Base-by-base conservation (phyloP, 2,888 invertebrate genomes). In the Cabera pusaria region DNA sequence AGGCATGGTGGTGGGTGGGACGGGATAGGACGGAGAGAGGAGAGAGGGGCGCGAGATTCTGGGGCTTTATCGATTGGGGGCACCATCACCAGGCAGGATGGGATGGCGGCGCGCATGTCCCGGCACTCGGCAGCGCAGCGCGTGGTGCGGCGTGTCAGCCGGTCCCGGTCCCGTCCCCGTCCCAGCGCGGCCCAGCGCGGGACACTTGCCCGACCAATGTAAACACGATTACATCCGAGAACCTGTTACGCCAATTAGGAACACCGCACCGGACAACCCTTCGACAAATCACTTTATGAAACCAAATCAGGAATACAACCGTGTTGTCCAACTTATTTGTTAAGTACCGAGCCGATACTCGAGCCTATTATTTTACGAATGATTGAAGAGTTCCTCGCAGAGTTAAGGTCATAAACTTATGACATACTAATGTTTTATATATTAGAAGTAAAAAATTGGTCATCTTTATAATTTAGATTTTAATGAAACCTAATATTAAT, bases 61-160 rank as follows among this genome's bases (percentile, higher is more conserved):
- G 83, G 82, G 78, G 71, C 69, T 66, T 71, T 85, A 86, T 87
- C 82, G 87, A 88, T 87, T 83, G 68, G 41, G 41, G 35, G 70
- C 70, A 76, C 82, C 83, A 81, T 74, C 83, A 83, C 75, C 74
- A 72, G 67, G 66, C n/a, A n/a, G n/a, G n/a, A n/a, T n/a, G n/a
- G n/a, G n/a, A 69, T 62, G 69, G 64, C 67, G 25, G 63, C 65
- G 68, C 72, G 70, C 51, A n/a, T n/a, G n/a, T n/a, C 55, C 39
- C 52, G 62, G 50, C 46, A 46, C 44, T 44, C 44, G 38, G 48
- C 21, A 39, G 38, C 39, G 45, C 40, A 22, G 28, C 28, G 31
- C 25, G 46, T 25, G 37, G 42, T 32, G 35, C 48, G 47, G 10
- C 6, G 33, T 23, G 24, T 35, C 43, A 46, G 42, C 44, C 23